phyloP scores from a whole-genome alignment of 37 sponge, comb jelly and placozoan species.

The Aplysina aerophoba region DNA sequence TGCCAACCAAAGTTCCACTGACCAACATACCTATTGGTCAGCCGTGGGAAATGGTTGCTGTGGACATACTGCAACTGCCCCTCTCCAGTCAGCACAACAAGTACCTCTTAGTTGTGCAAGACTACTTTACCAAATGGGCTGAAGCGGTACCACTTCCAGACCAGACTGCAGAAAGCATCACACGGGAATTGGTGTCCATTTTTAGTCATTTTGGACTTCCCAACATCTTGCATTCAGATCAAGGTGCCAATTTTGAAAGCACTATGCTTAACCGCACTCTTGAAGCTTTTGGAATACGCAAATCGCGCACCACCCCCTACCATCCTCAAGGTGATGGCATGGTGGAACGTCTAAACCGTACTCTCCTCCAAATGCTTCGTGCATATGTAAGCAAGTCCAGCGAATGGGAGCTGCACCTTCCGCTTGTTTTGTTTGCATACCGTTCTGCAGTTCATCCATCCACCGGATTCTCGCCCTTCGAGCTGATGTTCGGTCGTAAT shows the following conservation, averaged over 20 bases:
- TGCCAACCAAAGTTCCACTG: conserved; percentile 22
- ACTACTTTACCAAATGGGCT: conserved; percentile 47
- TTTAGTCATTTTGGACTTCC: conserved; percentile 45
- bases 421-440: conserved; percentile 59
- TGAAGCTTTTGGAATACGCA: conserved; percentile 50
- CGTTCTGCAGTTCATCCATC: conserved; percentile 40
- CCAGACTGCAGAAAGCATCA: not conserved
- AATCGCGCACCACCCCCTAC: conserved; percentile 48
- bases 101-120: conserved; percentile 44
- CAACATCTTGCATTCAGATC: conserved; percentile 54
- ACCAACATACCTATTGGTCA: conserved; percentile 22
- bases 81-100: conserved; percentile 44
- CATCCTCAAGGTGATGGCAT: conserved; percentile 67
- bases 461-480: not conserved
- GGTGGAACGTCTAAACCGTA: conserved; percentile 70
- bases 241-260: conserved; percentile 67
- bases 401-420: conserved; percentile 70
- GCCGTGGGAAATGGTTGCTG: conserved; percentile 56
- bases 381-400: conserved; percentile 37
- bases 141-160: conserved; percentile 37
- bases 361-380: conserved; percentile 56
- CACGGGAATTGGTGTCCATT: not conserved
- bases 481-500: not conserved
- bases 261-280: conserved; percentile 34
- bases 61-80: conserved; percentile 51